A percentile compares a stretch with the other conserved stretches of the same genome.
These are phyloP conservation scores for Standfussiana lucernea DNA, from an alignment of 2,888 invertebrate genomes.

Conservation along the genomic window DNA sequence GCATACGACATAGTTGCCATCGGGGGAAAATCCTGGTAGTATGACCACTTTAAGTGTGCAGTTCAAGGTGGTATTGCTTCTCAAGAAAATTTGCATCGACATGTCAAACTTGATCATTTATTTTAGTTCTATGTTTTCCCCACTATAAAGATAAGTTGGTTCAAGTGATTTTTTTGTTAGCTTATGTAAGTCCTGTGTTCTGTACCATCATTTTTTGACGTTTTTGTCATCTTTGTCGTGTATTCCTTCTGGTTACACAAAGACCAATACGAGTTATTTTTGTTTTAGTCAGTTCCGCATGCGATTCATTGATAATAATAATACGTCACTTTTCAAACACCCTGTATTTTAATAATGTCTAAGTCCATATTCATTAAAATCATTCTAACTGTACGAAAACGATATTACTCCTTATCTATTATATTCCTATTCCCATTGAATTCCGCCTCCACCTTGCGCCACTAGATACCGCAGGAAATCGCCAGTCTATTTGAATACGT, in stretches of 20 bases:
- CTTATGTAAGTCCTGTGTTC: not conserved
- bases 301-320: not conserved
- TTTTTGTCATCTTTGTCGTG: not conserved
- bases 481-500: slow-evolving; percentile 52
- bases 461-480: not conserved
- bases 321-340: not conserved
- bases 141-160: no score
- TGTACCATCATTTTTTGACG: not conserved
- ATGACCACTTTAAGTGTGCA: no score
- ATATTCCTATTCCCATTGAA: slow-evolving; percentile 4
- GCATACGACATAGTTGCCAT: no score
- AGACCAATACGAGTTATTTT: not conserved
- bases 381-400: not conserved
- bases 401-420: not conserved
- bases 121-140: no score
- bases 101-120: no score
- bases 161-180: no score
- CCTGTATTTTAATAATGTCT: not conserved
- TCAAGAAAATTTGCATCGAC: no score
- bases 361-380: not conserved
- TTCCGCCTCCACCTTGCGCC: not conserved
- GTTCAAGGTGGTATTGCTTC: no score
- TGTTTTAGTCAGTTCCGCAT: not conserved
- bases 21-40: no score
- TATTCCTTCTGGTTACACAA: not conserved